Base-by-base conservation (phyloP, 2,888 invertebrate species). In the Ectropis crepuscularia region DNA sequence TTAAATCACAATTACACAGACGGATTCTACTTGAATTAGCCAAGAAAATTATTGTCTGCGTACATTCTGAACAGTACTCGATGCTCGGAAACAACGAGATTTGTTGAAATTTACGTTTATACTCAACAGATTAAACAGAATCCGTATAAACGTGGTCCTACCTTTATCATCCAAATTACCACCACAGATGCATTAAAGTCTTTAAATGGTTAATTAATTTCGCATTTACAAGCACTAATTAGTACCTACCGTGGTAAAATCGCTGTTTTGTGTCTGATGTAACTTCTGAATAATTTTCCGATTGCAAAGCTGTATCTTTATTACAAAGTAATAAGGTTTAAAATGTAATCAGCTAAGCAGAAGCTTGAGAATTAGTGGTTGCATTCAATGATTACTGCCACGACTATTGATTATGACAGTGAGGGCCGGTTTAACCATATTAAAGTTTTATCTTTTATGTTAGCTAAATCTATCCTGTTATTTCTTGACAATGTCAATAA, bases 171-270 rank as follows among this genome's bases (percentile, higher is more conserved):
- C 50, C 57, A 39, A 54, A 65, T 61, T 47, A 41, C 38, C 49
- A 39, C 42, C 49, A 41, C 46, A 54, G 50, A 63, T 58, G 50
- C 63, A 59, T 53, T 49, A 63, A 51, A 61, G 53, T 53, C 57
- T 63, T 61, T 65, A 67, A 63, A 67, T 63, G 59, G 54, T 57
- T 53, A 65, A 59, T 67, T 67, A 70, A 70, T 65, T 63, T 65
- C 61, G 63, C 53, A 65, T 63, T 62, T 67, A 63, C 50, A 63
- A 46, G 28, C 41, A 63, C 63, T 63, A 59, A 63, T 59, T 63
- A 58, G 50, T 59, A 46, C 41, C 54, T 46, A 58, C 51, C 55
- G 62, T 58, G 51, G 58, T 62, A 66, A 59, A 61, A 63, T 63
- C 59, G 63, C 51, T 11, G 53, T 43, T 63, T 63, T 48, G 43